Conservation (phyloP, 2,797 vertebrate species). For the Enteromius thamalakanensis region DNA sequence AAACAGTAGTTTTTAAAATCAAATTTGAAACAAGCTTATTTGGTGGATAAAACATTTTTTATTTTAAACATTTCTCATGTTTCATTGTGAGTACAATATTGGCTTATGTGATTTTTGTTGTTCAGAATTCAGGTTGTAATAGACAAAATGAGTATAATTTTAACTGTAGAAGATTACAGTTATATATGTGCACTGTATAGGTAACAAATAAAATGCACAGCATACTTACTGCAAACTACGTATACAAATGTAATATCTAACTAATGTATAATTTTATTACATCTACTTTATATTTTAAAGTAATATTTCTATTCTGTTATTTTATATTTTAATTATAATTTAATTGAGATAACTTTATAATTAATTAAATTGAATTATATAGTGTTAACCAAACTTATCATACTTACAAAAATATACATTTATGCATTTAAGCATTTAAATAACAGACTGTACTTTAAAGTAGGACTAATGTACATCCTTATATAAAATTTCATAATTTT, state of each 20-base stretch:
- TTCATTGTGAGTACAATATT: too few relatives aligned
- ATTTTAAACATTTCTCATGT: too few relatives aligned
- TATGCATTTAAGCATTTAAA: background rate
- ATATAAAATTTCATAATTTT: background rate
- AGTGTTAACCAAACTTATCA: background rate
- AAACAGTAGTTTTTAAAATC: too few relatives aligned
- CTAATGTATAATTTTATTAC: background rate
- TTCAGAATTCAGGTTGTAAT: background rate
- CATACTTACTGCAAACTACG: background rate
- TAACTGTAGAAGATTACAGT: background rate
- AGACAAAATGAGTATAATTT: background rate
- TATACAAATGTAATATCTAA: background rate
- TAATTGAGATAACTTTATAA: too few relatives aligned
- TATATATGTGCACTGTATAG: background rate
- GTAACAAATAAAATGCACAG: background rate
- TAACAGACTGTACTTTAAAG: background rate
- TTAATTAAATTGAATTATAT: background rate
- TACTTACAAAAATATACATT: background rate
- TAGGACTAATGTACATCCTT: background rate
- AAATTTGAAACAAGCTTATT: too few relatives aligned
- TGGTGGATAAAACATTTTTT: too few relatives aligned
- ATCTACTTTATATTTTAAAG: background rate
- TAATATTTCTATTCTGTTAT: background rate
- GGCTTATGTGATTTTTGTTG: too few relatives aligned
- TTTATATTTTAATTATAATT: background rate